Evolutionary conservation across 2,113 vertebrate species (phyloP).

Genomic region (Lamprotornis superbus): DNA sequence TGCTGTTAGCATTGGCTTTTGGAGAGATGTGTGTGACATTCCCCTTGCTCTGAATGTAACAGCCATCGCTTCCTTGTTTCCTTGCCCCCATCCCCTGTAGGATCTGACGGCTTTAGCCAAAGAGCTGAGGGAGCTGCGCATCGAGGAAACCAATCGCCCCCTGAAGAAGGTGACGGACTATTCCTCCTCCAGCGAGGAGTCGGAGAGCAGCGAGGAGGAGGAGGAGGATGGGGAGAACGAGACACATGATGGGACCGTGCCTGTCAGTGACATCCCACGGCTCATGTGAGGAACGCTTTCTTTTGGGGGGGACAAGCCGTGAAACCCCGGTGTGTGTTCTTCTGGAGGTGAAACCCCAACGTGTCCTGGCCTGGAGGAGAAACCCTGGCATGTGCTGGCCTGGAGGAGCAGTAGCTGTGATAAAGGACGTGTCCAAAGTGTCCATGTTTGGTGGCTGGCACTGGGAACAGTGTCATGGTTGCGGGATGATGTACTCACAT

Average conservation of each 20-base stretch:
- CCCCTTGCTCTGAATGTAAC: background rate
- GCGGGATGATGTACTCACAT: background rate
- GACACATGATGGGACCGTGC: constrained; percentile 89
- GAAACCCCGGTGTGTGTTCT: accelerated
- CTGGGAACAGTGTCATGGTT: accelerated
- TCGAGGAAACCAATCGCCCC: constrained; percentile 92
- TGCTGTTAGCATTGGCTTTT: constrained; percentile 71
- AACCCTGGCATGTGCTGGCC: accelerated
- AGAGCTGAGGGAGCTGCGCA: constrained; percentile 92
- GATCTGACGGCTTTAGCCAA: constrained; percentile 97
- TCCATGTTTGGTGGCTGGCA: background rate
- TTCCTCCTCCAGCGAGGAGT: constrained; percentile 97
- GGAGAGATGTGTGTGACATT: constrained; percentile 13
- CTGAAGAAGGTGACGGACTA: constrained; percentile 98
- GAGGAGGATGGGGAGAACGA: constrained; percentile 93
- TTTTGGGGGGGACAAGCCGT: accelerated
- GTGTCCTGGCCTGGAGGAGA: background rate
- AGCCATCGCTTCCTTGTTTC: background rate
- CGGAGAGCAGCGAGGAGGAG: constrained; percentile 90
- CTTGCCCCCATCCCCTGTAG: constrained; percentile 71
- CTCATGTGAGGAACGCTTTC: constrained; percentile 86
- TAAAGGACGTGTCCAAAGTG: accelerated
- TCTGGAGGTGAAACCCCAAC: accelerated
- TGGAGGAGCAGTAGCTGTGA: background rate
- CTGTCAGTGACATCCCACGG: constrained; percentile 96